Conservation (phyloP, 2,888 invertebrate species). For the Tribolium freemani region DNA sequence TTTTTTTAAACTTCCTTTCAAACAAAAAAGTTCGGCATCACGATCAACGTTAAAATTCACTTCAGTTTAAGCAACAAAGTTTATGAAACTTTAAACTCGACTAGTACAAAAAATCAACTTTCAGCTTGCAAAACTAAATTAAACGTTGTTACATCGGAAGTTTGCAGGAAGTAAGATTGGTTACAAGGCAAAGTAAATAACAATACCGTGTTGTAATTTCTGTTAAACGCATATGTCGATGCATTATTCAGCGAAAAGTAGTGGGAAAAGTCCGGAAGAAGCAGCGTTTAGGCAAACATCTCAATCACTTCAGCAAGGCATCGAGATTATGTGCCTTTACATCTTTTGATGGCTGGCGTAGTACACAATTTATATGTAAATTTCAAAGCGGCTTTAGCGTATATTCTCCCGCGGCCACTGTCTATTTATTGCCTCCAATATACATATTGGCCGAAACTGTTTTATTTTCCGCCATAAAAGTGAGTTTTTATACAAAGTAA, state of each 20-base stretch:
- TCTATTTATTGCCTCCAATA: slow-evolving; percentile 43
- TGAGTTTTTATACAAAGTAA: slow-evolving; percentile 56
- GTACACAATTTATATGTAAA: slow-evolving; percentile 63
- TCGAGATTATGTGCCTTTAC: slow-evolving; percentile 51
- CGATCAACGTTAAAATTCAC: background rate
- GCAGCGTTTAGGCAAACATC: slow-evolving; percentile 44
- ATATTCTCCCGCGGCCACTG: slow-evolving; percentile 45
- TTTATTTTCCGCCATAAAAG: slow-evolving; percentile 48
- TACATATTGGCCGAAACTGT: slow-evolving; percentile 41
- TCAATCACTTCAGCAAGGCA: slow-evolving; percentile 48
- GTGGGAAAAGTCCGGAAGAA: slow-evolving; percentile 5
- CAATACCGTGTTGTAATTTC: slow-evolving; percentile 1
- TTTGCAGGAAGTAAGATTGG: no score
- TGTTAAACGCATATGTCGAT: slow-evolving; percentile 13
- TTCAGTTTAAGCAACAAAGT: background rate
- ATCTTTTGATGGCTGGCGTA: slow-evolving; percentile 56
- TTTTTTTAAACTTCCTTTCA: background rate
- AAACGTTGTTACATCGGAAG: background rate
- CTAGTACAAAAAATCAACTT: background rate
- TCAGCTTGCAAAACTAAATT: background rate
- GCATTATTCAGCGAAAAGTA: slow-evolving; percentile 37
- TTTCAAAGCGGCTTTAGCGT: slow-evolving; percentile 47
- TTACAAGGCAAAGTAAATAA: background rate
- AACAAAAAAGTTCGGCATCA: background rate
- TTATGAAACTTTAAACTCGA: background rate